Percentiles rank a stretch among this genome's conserved stretches.
These are phyloP conservation scores for Ephialtes manifestator DNA, from an alignment of 2,888 invertebrate genomes.

Conservation along the genomic window DNA sequence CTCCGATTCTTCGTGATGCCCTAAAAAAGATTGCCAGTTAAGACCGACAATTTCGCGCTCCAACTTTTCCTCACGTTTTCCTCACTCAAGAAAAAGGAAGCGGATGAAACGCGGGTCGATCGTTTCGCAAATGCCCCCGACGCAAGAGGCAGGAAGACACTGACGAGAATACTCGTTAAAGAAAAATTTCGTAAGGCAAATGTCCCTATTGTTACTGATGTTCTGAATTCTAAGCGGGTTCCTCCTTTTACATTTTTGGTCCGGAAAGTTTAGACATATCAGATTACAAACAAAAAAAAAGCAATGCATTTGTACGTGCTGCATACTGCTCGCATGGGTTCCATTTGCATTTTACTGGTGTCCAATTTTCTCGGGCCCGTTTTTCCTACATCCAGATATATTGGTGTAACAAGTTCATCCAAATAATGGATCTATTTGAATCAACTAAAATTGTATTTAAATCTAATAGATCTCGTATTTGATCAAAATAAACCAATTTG, in stretches of 20 bases:
- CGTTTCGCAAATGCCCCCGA: conserved; percentile 23
- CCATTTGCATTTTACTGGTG: no score
- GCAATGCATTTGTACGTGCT: background rate
- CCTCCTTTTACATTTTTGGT: background rate
- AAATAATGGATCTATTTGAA: no score
- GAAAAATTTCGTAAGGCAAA: conserved; percentile 25
- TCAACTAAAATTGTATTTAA: no score
- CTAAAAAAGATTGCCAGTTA: conserved; percentile 6
- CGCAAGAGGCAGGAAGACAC: conserved; percentile 11
- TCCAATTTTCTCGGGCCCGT: background rate
- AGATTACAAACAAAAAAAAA: background rate
- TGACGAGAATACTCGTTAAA: background rate
- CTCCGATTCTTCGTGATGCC: background rate
- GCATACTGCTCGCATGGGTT: no score
- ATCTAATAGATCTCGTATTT: no score
- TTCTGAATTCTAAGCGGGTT: conserved; percentile 3
- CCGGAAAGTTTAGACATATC: background rate
- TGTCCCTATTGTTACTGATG: conserved; percentile 15
- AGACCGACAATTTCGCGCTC: conserved; percentile 27
- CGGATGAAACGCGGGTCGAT: conserved; percentile 9
- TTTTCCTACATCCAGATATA: no score
- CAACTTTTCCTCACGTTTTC: conserved; percentile 16
- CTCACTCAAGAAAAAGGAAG: background rate
- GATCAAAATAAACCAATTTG: no score
- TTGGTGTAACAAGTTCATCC: no score